Evolutionary conservation across 92 coral and sea anemone species (phyloP).

Genomic region (Epizoanthus rinbou): DNA sequence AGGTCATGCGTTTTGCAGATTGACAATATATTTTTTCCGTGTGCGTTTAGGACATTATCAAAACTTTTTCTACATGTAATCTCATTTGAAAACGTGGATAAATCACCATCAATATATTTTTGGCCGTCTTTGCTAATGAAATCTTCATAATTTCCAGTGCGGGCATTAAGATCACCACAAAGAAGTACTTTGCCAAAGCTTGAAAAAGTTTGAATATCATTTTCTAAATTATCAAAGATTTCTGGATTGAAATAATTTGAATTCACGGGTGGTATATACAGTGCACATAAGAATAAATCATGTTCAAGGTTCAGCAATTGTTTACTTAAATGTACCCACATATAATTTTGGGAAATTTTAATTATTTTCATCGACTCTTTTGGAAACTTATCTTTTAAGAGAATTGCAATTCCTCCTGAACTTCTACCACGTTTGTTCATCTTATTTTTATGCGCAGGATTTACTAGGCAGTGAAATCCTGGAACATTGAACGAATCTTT

Average conservation of each 20-base stretch:
- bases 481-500: too few species aligned
- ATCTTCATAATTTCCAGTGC: conserved; percentile 22
- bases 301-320: conserved; percentile 2
- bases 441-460: neutral
- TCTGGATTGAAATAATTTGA: conserved; percentile 47
- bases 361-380: too few species aligned
- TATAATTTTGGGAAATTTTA: neutral
- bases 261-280: conserved; percentile 32
- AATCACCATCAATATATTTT: neutral
- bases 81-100: too few species aligned
- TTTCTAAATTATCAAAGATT: conserved; percentile 9
- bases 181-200: neutral
- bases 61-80: conserved; percentile 19
- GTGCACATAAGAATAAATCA: conserved; percentile 35
- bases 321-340: conserved; percentile 38
- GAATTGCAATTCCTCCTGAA: conserved; percentile 38
- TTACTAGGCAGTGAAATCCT: too few species aligned
- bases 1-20: conserved; percentile 43
- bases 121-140: conserved; percentile 18
- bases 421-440: conserved; percentile 27
- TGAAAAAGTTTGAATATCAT: conserved; percentile 2
- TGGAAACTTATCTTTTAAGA: neutral
- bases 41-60: conserved; percentile 29
- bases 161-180: conserved; percentile 42
- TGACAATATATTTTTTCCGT: conserved; percentile 42